Base-by-base conservation (phyloP, 2,888 invertebrate genomes). In the Drosophila cognata region DNA sequence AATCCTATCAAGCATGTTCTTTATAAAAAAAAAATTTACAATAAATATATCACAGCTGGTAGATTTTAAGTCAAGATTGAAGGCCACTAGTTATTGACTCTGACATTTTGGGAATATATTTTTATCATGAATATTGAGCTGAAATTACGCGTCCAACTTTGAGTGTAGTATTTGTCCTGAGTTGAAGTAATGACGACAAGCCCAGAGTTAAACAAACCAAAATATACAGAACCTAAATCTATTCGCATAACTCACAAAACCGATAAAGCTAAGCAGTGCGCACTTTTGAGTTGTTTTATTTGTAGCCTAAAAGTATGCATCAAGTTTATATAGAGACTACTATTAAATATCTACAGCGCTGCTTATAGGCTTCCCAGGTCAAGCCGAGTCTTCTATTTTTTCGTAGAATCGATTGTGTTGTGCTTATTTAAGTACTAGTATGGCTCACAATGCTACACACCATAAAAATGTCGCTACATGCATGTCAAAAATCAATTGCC, bases 401-500 rank as follows among this genome's bases (percentile, higher is more conserved):
- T 18, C 10, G 10, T 35, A 35, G 18, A 53, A 62, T 75, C 60
- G 41, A 74, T 75, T 58, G 16, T 43, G 4, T 33, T 58, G 29
- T 41, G 29, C 29, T 41, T 29, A 16, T 31, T 57, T 7, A 11
- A n/a, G 29, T 29, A n/a, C n/a, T 46, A 50, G 18, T 52, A 21
- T 31, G 16, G 11, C 43, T 10, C 4, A 31, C 29, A 38, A 21
- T 36, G 21, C 21, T 29, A 38, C 46, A 58, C 29, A 48, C 33
- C 25, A 43, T 50, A 59, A 55, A 64, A 50, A 29, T 52, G 52
- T 77, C 55, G 65, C 60, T 35, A 51, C 38, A 38, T 66, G 53
- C 79, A 66, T 66, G 76, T 68, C 85, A 73, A 87, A 87, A 90
- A 90, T 89, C 82, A 90, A 84, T 87, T 82, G 77, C 57, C 48